A percentile compares a stretch with the other conserved stretches of the same genome.
These are phyloP conservation scores for Aegotheles bennettii DNA, from an alignment of 2,113 vertebrate genomes.

Conservation along the genomic window DNA sequence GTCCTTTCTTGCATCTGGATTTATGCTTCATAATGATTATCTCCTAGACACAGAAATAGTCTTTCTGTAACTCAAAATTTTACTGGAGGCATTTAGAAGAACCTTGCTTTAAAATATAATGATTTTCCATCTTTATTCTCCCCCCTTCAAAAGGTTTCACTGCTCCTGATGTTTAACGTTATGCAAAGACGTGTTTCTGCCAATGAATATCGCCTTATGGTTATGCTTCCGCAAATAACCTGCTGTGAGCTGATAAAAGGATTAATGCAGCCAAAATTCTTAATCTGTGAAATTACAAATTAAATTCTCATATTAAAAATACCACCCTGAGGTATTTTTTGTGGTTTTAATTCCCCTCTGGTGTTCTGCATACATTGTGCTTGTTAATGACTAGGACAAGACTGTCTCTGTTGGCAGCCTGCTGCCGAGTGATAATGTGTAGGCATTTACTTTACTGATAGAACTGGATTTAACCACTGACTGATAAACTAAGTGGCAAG, in stretches of 20 bases:
- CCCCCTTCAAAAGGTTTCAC: conserved; percentile 85
- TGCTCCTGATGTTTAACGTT: conserved; percentile 83
- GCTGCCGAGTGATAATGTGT: conserved; percentile 82
- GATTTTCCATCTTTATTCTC: conserved; percentile 86
- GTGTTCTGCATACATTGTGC: conserved; percentile 86
- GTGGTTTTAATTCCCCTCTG: conserved; percentile 87
- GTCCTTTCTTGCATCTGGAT: conserved; percentile 71
- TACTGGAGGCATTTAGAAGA: conserved; percentile 82
- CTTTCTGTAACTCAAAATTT: conserved; percentile 78
- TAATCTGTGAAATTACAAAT: conserved; percentile 95
- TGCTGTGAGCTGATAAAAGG: conserved; percentile 98
- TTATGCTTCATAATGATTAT: conserved; percentile 82
- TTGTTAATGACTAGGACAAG: conserved; percentile 83
- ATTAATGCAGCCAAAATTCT: conserved; percentile 93
- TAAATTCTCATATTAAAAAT: conserved; percentile 93
- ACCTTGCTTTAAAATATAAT: conserved; percentile 83
- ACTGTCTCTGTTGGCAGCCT: conserved; percentile 78
- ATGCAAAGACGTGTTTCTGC: conserved; percentile 83
- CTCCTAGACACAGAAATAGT: conserved; percentile 78
- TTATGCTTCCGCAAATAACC: conserved; percentile 89
- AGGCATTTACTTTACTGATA: conserved; percentile 79
- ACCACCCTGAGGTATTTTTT: conserved; percentile 89
- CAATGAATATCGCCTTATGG: conserved; percentile 85
- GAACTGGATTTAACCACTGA: conserved; percentile 80
- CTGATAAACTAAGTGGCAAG: conserved; percentile 85